Conservation (phyloP, 2,113 vertebrate species). For the Pimephales promelas region DNA sequence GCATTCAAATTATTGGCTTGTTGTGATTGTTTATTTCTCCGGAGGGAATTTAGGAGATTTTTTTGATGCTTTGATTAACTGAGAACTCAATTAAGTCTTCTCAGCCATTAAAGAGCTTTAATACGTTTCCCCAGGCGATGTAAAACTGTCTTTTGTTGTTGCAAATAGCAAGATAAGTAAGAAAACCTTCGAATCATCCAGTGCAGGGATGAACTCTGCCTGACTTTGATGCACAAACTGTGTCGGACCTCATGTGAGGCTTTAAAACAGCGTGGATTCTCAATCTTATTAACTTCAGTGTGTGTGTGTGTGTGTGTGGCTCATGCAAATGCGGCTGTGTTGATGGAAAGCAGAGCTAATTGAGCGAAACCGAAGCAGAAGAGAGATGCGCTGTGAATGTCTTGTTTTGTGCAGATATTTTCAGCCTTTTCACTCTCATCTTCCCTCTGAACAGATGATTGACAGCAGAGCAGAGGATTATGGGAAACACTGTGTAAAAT, state of each 20-base stretch:
- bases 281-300: neutral
- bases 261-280: neutral
- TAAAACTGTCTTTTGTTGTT: neutral
- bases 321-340: constrained; percentile 31
- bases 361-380: constrained; percentile 7
- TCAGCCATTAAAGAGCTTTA: neutral
- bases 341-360: constrained; percentile 33
- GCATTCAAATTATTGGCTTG: neutral
- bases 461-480: neutral
- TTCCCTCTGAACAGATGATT: neutral
- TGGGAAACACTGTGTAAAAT: neutral
- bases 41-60: neutral
- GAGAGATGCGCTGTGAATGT: neutral
- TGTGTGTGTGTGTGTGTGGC: constrained; percentile 15
- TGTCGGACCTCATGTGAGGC: neutral
- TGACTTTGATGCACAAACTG: neutral
- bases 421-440: neutral
- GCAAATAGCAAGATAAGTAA: neutral
- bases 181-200: neutral
- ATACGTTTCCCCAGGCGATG: neutral
- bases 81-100: neutral
- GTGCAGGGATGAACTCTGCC: neutral
- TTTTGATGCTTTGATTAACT: neutral
- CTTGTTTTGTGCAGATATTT: neutral
- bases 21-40: neutral